Evolutionary conservation across 2,888 invertebrate species (phyloP).

Genomic region (Agrotis exclamationis): DNA sequence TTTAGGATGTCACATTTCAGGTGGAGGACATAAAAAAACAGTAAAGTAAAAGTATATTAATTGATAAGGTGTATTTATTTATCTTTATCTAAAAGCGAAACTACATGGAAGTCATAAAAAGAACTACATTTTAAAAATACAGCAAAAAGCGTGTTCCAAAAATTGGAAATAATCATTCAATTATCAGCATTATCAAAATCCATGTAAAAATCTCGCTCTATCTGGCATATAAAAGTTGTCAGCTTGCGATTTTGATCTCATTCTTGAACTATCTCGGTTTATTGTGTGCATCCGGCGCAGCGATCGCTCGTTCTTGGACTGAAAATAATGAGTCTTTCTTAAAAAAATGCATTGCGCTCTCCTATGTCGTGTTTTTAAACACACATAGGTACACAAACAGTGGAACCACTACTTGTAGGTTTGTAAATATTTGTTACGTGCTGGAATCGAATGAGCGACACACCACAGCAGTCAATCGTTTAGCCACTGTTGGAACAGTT

Average conservation of each 20-base stretch:
- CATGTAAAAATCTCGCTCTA: slow-evolving; percentile 75
- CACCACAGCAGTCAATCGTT: too few species aligned
- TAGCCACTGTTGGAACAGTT: too few species aligned
- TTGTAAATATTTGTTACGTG: too few species aligned
- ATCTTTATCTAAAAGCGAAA: neutral
- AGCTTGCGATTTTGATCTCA: slow-evolving; percentile 65
- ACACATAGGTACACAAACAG: too few species aligned
- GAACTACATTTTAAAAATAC: neutral
- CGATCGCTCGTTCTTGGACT: slow-evolving; percentile 64
- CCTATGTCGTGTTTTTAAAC: too few species aligned
- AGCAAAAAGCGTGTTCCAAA: neutral
- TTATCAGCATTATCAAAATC: slow-evolving; percentile 65
- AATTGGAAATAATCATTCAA: neutral
- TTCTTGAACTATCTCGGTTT: slow-evolving; percentile 47
- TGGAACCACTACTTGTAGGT: too few species aligned
- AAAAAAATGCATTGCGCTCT: too few species aligned
- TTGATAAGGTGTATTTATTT: too few species aligned
- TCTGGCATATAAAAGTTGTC: slow-evolving; percentile 74
- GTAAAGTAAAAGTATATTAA: too few species aligned
- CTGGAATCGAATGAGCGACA: too few species aligned
- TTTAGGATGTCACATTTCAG: too few species aligned
- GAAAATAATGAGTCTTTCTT: slow-evolving; percentile 39
- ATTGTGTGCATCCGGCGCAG: slow-evolving; percentile 65
- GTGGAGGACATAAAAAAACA: too few species aligned
- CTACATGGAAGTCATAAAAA: neutral